phyloP scores from a whole-genome alignment of 1,140 invertebrate genomes.

The Pentalonia nigronervosa region DNA sequence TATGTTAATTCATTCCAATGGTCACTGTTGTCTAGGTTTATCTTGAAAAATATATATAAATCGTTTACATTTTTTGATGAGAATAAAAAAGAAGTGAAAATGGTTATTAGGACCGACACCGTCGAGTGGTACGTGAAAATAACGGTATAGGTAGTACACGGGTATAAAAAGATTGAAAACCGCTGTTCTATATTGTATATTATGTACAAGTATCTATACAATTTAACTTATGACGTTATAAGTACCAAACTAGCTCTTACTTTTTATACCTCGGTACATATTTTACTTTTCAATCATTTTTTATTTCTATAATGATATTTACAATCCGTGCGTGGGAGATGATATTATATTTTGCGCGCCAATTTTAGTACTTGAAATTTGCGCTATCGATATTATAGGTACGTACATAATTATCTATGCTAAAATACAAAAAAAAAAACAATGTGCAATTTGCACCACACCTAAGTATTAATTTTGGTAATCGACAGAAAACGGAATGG shows the following conservation, averaged over 20 bases:
- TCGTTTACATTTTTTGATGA: background rate
- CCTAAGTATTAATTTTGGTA: too few species aligned
- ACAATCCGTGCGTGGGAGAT: too few species aligned
- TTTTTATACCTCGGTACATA: background rate
- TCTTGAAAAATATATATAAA: background rate
- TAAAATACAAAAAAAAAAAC: too few species aligned
- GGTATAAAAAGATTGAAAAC: background rate
- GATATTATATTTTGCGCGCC: too few species aligned
- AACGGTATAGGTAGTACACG: background rate
- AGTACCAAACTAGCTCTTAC: background rate
- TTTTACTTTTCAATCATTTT: background rate
- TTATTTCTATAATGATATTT: background rate
- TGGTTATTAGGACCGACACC: background rate
- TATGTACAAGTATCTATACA: background rate
- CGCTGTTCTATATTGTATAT: background rate
- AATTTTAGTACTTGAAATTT: too few species aligned
- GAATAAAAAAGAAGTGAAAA: background rate
- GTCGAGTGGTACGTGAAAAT: background rate
- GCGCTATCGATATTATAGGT: too few species aligned
- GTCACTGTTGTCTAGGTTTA: background rate
- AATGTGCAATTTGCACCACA: too few species aligned
- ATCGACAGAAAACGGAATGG: too few species aligned
- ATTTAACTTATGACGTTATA: background rate
- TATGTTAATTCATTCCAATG: background rate
- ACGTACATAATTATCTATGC: too few species aligned